Conservation (phyloP, 2,113 vertebrate genomes). For the Mungos mungo region DNA sequence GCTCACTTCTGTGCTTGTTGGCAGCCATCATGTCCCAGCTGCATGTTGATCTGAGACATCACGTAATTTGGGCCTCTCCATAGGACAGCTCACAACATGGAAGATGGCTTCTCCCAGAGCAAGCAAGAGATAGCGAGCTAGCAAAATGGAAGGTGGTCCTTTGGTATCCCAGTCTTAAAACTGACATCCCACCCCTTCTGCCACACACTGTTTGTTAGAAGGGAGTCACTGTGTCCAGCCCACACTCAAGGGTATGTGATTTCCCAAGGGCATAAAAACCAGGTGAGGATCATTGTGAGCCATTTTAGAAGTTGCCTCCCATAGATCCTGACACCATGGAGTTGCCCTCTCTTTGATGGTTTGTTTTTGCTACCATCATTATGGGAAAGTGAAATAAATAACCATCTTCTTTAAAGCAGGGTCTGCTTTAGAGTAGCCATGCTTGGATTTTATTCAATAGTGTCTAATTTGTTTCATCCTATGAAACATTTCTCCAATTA, state of each 20-base stretch:
- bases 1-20: background rate
- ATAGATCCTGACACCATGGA: background rate
- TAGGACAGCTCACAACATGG: background rate
- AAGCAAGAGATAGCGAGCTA: background rate
- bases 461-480: background rate
- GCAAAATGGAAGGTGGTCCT: background rate
- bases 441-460: background rate
- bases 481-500: background rate
- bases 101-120: background rate
- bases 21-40: background rate
- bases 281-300: background rate
- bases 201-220: background rate
- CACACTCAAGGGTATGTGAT: background rate
- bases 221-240: background rate
- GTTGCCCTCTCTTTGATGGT: background rate
- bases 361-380: background rate
- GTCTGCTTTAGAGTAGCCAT: background rate
- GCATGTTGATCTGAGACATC: background rate
- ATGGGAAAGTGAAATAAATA: background rate
- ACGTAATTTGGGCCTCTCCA: background rate
- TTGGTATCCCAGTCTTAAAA: background rate
- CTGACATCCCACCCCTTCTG: background rate
- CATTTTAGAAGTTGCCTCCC: background rate
- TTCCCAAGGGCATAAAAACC: background rate
- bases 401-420: background rate